Conservation (phyloP, 2,797 vertebrate species). For the Pipistrellus pipistrellus region DNA sequence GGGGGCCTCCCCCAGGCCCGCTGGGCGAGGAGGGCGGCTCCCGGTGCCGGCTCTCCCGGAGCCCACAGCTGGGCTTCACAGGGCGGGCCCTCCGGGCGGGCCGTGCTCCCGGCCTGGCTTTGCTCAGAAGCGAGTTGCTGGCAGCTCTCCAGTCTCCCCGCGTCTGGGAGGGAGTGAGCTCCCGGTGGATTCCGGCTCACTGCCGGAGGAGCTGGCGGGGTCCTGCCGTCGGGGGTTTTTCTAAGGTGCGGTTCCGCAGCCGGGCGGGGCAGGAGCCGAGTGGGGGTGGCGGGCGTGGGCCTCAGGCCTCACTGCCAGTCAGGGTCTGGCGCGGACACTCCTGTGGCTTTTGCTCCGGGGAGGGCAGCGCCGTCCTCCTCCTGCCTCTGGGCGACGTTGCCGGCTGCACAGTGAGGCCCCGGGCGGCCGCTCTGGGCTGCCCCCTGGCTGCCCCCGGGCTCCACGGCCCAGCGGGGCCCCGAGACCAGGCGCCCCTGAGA, state of each 20-base stretch:
- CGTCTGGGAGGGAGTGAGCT: not conserved
- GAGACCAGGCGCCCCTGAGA: not conserved
- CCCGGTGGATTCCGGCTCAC: accelerated
- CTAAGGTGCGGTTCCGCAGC: too few relatives aligned
- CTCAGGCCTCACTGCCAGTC: too few relatives aligned
- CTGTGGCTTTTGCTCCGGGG: not conserved
- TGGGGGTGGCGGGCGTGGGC: too few relatives aligned
- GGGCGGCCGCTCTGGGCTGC: accelerated
- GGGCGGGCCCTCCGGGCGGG: accelerated
- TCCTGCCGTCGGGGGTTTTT: not conserved
- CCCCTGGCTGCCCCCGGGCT: too few relatives aligned
- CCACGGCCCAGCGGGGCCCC: not conserved
- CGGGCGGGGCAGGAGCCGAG: not conserved
- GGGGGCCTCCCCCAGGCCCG: not conserved
- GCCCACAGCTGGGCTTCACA: accelerated
- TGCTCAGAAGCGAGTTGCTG: not conserved
- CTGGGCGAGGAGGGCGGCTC: accelerated
- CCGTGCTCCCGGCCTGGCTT: not conserved
- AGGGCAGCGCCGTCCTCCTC: accelerated
- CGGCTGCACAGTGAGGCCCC: not conserved
- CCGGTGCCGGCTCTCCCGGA: accelerated
- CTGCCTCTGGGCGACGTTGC: accelerated
- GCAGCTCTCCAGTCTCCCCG: not conserved
- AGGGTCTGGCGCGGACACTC: accelerated
- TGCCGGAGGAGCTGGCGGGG: not conserved